Conservation (phyloP, 2,888 invertebrate species). For the Cephus sareptanus region DNA sequence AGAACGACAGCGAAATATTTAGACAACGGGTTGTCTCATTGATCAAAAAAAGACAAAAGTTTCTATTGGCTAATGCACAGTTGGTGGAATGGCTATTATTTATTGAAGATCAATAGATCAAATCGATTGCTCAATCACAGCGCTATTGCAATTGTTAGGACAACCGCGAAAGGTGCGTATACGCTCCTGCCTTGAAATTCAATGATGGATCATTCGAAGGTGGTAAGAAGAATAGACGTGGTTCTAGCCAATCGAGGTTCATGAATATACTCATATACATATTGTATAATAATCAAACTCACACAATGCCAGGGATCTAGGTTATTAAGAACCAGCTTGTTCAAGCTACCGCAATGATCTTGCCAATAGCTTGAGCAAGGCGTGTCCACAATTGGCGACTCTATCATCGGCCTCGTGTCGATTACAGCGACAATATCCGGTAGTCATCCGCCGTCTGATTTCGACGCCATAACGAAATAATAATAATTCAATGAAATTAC, state of each 20-base stretch:
- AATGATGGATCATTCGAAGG: neutral
- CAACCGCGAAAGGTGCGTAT: neutral
- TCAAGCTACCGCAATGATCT: neutral
- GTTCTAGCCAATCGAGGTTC: neutral
- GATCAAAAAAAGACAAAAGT: neutral
- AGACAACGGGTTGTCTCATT: neutral
- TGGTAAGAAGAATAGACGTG: neutral
- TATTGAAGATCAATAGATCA: slow-evolving; percentile 1
- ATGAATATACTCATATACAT: neutral
- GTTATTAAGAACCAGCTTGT: neutral
- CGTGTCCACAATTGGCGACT: neutral
- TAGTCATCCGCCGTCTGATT: neutral
- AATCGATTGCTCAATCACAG: neutral
- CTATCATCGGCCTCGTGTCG: neutral
- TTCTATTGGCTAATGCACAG: neutral
- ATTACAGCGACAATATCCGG: neutral
- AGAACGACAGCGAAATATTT: neutral
- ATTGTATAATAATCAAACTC: neutral
- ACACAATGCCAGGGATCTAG: neutral
- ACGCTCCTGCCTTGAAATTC: neutral
- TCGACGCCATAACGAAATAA: neutral
- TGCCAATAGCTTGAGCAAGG: neutral
- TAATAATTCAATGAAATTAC: neutral
- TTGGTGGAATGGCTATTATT: neutral
- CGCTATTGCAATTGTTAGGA: neutral